These are phyloP conservation scores for Mastomys natalensis DNA, from an alignment of 2,113 vertebrate species.

Conservation along the genomic window DNA sequence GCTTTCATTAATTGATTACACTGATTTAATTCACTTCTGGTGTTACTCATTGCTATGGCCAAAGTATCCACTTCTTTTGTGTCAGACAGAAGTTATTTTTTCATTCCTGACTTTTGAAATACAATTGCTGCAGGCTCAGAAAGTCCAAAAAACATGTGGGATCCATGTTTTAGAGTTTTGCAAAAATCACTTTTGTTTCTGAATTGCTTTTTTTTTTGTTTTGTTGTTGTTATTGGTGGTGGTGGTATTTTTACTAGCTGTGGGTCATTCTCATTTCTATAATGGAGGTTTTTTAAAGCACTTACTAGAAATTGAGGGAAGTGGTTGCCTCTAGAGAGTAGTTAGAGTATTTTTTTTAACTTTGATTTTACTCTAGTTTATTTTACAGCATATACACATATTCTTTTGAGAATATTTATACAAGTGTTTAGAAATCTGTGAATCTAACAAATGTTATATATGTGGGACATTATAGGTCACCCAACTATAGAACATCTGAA, in stretches of 20 bases:
- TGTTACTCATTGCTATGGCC: neutral
- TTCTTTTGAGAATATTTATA: neutral
- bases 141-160: neutral
- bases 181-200: neutral
- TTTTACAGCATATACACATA: neutral
- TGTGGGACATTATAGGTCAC: neutral
- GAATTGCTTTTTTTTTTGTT: slow-evolving; percentile 8
- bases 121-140: neutral
- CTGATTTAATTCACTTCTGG: slow-evolving; percentile 7
- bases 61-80: neutral
- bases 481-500: neutral
- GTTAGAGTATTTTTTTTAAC: neutral
- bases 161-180: neutral
- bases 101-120: neutral
- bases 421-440: slow-evolving; percentile 5
- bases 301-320: neutral
- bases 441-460: slow-evolving; percentile 21
- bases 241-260: neutral
- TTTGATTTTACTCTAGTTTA: slow-evolving; percentile 19
- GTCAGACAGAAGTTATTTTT: neutral
- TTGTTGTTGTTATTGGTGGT: neutral
- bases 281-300: neutral
- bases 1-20: neutral
- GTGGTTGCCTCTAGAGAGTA: neutral
- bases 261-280: neutral